These are phyloP conservation scores for Hermetia illucens DNA, from an alignment of 1,140 invertebrate species.

Conservation along the genomic window DNA sequence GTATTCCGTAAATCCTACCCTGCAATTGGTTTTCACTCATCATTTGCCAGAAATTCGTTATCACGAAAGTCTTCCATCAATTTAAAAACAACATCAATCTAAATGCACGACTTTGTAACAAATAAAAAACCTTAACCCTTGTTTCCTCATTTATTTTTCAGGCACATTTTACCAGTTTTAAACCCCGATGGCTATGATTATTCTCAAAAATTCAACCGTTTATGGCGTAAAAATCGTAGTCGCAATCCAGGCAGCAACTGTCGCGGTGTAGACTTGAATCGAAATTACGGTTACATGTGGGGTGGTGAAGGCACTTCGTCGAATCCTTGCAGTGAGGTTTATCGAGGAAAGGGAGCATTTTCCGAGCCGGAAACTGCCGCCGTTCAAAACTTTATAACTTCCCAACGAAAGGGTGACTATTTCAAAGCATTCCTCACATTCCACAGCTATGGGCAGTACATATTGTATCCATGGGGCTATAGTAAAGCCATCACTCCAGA, in stretches of 20 bases:
- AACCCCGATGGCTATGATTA: constrained; percentile 86
- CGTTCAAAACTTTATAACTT: constrained; percentile 41
- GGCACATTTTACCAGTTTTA: constrained; percentile 59
- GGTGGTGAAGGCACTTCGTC: constrained; percentile 64
- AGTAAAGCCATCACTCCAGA: constrained; percentile 51
- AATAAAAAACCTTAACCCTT: background rate
- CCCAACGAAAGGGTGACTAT: constrained; percentile 30
- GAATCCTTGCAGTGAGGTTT: constrained; percentile 83
- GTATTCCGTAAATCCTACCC: no score
- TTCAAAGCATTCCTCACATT: constrained; percentile 66
- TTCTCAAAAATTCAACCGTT: constrained; percentile 53
- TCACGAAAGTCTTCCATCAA: no score
- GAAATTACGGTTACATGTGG: constrained; percentile 73
- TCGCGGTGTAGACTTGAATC: constrained; percentile 63
- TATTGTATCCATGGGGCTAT: constrained; percentile 75
- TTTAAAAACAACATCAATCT: no score
- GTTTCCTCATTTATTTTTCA: constrained; percentile 11
- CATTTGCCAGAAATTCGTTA: no score
- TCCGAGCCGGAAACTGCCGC: constrained; percentile 84
- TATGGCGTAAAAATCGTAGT: constrained; percentile 73
- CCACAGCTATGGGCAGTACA: constrained; percentile 81
- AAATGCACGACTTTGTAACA: no score
- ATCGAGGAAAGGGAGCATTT: constrained; percentile 72
- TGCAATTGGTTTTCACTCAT: no score
- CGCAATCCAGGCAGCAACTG: constrained; percentile 40